A percentile compares a stretch with the other conserved stretches of the same genome.
Evolutionary conservation across 2,888 invertebrate species (phyloP).

Genomic region (Sarcophaga rosellei): DNA sequence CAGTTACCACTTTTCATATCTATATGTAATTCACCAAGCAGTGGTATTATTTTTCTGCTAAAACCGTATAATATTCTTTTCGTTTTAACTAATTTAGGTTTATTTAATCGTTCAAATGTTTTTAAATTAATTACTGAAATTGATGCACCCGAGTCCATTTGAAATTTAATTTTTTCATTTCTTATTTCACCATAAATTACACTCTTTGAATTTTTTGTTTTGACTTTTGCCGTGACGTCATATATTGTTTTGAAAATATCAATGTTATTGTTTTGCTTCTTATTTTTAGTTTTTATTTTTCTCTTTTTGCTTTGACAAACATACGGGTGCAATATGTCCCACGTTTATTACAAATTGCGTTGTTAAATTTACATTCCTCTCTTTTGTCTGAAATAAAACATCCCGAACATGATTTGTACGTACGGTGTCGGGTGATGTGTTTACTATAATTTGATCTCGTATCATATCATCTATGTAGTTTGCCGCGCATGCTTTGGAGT

Average conservation of each 20-base stretch:
- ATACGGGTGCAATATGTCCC: constrained; percentile 60
- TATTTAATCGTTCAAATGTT: too few species aligned
- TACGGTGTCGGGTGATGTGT: constrained; percentile 65
- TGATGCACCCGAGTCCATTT: too few species aligned
- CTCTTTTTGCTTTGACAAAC: constrained; percentile 31
- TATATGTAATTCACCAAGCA: not conserved
- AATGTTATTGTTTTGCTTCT: not conserved
- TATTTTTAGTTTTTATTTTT: not conserved
- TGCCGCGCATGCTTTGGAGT: constrained; percentile 33
- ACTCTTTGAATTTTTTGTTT: too few species aligned
- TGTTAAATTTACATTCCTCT: not conserved
- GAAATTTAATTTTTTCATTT: too few species aligned
- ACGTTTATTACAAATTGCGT: constrained; percentile 57
- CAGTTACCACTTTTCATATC: constrained; percentile 2
- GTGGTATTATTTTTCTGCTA: not conserved
- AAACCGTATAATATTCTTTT: too few species aligned
- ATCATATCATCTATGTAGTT: constrained; percentile 64
- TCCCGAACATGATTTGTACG: constrained; percentile 59
- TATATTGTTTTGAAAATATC: too few species aligned
- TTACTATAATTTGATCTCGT: constrained; percentile 59
- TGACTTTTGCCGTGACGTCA: too few species aligned
- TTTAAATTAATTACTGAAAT: too few species aligned
- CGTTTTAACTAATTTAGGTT: too few species aligned
- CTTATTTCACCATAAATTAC: too few species aligned
- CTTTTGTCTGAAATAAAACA: constrained; percentile 58